phyloP scores from a whole-genome alignment of 2,888 invertebrate species.

The Conus canariensis region DNA sequence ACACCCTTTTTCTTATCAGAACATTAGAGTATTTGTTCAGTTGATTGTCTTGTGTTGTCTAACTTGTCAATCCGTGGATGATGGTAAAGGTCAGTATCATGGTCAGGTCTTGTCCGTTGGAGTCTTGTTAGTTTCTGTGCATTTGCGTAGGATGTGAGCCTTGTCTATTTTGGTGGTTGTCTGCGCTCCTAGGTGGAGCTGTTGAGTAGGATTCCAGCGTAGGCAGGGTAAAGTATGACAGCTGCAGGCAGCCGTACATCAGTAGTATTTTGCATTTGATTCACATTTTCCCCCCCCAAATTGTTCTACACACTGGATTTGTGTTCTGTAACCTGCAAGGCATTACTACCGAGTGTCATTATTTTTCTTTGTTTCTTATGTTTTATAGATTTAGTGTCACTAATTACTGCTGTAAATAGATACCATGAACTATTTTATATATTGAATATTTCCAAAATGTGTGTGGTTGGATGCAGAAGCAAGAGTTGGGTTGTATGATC shows the following conservation, averaged over 20 bases:
- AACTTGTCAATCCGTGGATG: too few species aligned
- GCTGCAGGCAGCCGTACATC: conserved; percentile 32
- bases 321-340: neutral
- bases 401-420: conserved; percentile 20
- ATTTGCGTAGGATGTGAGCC: neutral
- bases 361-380: neutral
- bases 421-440: conserved; percentile 13
- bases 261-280: neutral
- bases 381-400: neutral
- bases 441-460: neutral
- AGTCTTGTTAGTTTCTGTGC: too few species aligned
- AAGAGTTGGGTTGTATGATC: neutral
- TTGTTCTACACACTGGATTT: neutral
- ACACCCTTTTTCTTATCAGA: too few species aligned
- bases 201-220: neutral
- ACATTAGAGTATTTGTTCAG: too few species aligned
- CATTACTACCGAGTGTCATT: neutral
- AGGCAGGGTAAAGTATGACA: neutral
- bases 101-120: too few species aligned
- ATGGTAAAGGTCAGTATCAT: too few species aligned
- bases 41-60: too few species aligned
- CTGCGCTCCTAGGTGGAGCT: neutral
- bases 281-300: neutral
- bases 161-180: neutral
- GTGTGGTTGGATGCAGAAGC: conserved; percentile 3